These are phyloP conservation scores for Nyctereutes procyonoides DNA, from an alignment of 2,113 vertebrate species.

Conservation along the genomic window DNA sequence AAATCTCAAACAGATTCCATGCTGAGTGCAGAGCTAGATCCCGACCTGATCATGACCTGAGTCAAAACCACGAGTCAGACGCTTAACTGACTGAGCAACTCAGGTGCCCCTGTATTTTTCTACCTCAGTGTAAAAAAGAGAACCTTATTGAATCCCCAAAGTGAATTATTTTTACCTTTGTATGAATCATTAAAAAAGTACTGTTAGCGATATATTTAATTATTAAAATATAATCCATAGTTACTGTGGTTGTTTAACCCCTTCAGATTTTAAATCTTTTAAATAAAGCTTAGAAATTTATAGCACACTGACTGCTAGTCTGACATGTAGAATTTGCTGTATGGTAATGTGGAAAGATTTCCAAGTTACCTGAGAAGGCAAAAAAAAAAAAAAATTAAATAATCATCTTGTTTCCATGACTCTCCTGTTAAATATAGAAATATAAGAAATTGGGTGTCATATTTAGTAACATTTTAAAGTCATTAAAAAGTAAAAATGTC, in stretches of 20 bases:
- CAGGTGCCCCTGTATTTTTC: neutral
- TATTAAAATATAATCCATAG: slow-evolving; percentile 61
- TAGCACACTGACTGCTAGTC: slow-evolving; percentile 32
- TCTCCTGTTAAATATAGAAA: slow-evolving; percentile 40
- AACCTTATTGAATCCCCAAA: slow-evolving; percentile 8
- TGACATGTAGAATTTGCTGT: slow-evolving; percentile 44
- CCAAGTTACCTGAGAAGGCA: slow-evolving; percentile 8
- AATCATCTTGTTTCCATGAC: slow-evolving; percentile 34
- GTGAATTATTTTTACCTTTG: slow-evolving; percentile 18
- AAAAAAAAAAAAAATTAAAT: slow-evolving; percentile 58
- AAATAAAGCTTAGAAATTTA: slow-evolving; percentile 62
- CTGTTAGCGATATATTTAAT: slow-evolving; percentile 23
- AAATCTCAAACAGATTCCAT: neutral
- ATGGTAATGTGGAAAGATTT: slow-evolving; percentile 41
- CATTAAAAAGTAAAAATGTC: slow-evolving; percentile 40
- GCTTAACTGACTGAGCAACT: neutral
- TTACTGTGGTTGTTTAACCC: neutral
- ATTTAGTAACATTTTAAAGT: slow-evolving; percentile 52
- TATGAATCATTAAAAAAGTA: slow-evolving; percentile 41
- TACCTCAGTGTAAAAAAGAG: neutral
- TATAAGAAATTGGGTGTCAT: slow-evolving; percentile 30
- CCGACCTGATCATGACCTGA: neutral
- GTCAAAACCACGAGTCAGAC: neutral
- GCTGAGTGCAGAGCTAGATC: neutral
- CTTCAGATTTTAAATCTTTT: slow-evolving; percentile 62